phyloP scores from a whole-genome alignment of 2,113 vertebrate genomes.

The Anseranas semipalmata region DNA sequence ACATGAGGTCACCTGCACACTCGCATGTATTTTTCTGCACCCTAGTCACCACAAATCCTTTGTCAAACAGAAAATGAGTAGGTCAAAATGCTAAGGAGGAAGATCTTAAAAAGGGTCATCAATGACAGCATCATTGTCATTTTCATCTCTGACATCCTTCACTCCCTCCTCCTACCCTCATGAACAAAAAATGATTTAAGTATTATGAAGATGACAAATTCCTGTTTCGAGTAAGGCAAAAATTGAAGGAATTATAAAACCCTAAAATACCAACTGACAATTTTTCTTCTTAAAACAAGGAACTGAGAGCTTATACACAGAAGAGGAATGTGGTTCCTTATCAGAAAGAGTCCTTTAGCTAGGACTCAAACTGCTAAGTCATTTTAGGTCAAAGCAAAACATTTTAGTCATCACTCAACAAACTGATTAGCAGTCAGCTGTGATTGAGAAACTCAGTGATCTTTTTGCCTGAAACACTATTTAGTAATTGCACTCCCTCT shows the following conservation, averaged over 20 bases:
- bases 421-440: conserved; percentile 37
- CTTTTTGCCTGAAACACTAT: background rate
- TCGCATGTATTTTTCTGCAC: background rate
- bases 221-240: background rate
- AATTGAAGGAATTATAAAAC: background rate
- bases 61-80: background rate
- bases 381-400: conserved; percentile 42
- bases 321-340: background rate
- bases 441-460: conserved; percentile 20
- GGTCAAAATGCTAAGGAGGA: background rate
- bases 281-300: background rate
- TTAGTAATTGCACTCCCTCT: conserved; percentile 25
- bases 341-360: background rate
- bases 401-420: conserved; percentile 42
- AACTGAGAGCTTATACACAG: background rate
- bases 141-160: background rate
- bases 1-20: background rate
- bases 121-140: background rate
- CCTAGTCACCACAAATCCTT: background rate
- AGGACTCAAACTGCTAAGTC: background rate
- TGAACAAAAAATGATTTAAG: background rate
- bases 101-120: background rate
- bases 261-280: background rate
- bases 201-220: background rate
- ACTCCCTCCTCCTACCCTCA: background rate